Percentiles rank a stretch among this genome's conserved stretches.
Evolutionary conservation across 2,888 invertebrate species (phyloP).

Genomic region (Hermaeophaga mercurialis): DNA sequence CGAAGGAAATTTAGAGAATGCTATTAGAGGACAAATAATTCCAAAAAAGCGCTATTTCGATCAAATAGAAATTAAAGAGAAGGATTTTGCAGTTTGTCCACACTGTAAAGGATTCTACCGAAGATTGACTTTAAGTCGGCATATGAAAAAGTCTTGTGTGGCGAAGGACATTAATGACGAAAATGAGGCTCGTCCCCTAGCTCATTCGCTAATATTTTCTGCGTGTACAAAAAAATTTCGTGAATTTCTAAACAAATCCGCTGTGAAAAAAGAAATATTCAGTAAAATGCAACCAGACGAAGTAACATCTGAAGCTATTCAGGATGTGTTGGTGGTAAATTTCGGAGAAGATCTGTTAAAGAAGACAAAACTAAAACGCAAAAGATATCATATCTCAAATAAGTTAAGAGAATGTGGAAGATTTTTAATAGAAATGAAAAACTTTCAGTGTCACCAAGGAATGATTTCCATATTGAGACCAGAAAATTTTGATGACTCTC

Average conservation of each 20-base stretch:
- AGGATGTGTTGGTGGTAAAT: conserved; percentile 4
- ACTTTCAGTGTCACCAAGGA: not conserved
- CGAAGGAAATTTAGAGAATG: no score
- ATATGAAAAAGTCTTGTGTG: conserved; percentile 32
- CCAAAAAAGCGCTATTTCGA: no score
- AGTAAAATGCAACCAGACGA: conserved; percentile 36
- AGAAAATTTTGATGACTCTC: not conserved
- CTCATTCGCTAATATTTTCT: conserved; percentile 4
- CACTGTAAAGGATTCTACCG: conserved; percentile 34
- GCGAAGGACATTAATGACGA: conserved; percentile 3
- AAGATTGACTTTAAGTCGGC: conserved; percentile 18
- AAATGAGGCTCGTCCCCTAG: no score
- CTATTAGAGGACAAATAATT: no score
- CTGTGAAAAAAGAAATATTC: conserved; percentile 37
- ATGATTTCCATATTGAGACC: not conserved
- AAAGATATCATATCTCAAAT: conserved; percentile 15
- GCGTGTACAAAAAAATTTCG: conserved; percentile 27
- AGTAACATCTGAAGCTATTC: conserved; percentile 24
- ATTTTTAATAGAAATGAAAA: conserved; percentile 19
- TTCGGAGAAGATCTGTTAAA: conserved; percentile 20
- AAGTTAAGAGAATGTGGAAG: conserved; percentile 20
- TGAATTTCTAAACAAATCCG: conserved; percentile 34
- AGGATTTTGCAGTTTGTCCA: conserved; percentile 26
- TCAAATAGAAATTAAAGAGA: no score
- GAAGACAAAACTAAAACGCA: conserved; percentile 6